Base-by-base conservation (phyloP, 2,113 vertebrate genomes). In the Calyptommatus sinebrachiatus region DNA sequence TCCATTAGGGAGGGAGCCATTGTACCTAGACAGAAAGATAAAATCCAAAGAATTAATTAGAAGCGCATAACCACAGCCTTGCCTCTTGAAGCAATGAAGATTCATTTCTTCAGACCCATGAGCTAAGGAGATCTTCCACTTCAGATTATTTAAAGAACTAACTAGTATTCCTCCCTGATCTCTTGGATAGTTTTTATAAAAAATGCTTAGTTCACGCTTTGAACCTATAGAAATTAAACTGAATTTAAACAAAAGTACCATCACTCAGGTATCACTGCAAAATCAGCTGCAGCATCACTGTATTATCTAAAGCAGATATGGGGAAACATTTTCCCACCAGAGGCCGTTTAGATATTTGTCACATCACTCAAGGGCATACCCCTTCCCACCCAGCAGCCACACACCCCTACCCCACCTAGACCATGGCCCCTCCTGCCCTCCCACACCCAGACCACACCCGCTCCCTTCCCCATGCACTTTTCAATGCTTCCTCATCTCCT, bases 1-100 rank as follows among this genome's bases (percentile, higher is more conserved):
- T 87, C 98, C 98, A 10, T 94, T 99, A 73, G 98, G 98, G 83
- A 99, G 96, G 75, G 96, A 97, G 93, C 98, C 98, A 95, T 99
- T 99, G 91, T 99, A 99, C 93, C 98, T 99, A 92, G 1, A 57
- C 53, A 18, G 69, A 7, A 14, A 24, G 73, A 61, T 4, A n/a
- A n/a, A 53, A 28, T 2, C 72, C 35, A 41, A 70, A 83, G 24
- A 21, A 1, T 20, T 28, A 21, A 26, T 24, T 41, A 76, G 63
- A 24, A 53, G 14, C 10, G 20, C 26, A 57, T 70, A 57, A 4
- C 60, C 14, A 2, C 12, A 14, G 14, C 53, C 18, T 57, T 5
- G 14, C 53, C 53, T 29, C 71, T 63, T 72, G 76, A 63, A 69
- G 62, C 70, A 70, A 60, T 35, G 14, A 67, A 68, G 24, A n/a